Percentiles rank a stretch among this genome's conserved stretches.
phyloP scores from a whole-genome alignment of 2,888 invertebrate genomes.

The Thereva unica region DNA sequence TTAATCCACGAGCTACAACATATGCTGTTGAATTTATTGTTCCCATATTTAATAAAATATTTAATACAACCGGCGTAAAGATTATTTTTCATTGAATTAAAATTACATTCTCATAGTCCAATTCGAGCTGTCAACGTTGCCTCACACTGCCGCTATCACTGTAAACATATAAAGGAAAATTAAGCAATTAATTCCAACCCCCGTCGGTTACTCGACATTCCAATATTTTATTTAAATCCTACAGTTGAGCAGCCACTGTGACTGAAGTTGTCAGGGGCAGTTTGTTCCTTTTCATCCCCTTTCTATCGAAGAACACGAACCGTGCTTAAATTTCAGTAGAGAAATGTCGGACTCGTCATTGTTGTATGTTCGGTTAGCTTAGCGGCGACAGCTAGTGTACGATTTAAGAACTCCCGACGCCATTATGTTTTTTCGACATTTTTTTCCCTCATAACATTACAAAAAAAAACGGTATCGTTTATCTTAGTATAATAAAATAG shows the following conservation, averaged over 20 bases:
- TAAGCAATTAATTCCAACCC: no score
- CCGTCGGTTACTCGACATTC: neutral
- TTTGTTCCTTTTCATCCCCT: constrained; percentile 16
- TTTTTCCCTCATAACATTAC: constrained; percentile 31
- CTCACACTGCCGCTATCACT: no score
- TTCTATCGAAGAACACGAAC: constrained; percentile 10
- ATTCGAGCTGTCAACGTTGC: no score
- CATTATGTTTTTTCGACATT: constrained; percentile 41
- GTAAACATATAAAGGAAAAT: no score
- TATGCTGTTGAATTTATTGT: no score
- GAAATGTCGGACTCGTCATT: constrained; percentile 34
- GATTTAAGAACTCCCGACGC: constrained; percentile 40
- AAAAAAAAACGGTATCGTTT: constrained; percentile 27
- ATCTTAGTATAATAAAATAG: constrained; percentile 17
- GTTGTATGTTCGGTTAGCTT: constrained; percentile 34
- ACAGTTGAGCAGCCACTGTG: constrained; percentile 1
- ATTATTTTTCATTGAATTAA: no score
- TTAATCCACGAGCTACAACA: no score
- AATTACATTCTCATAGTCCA: no score
- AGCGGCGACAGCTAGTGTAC: constrained; percentile 35
- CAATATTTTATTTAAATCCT: neutral
- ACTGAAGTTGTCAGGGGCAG: constrained; percentile 15
- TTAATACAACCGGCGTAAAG: no score
- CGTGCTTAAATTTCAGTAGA: constrained; percentile 17
- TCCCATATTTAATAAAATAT: no score